Evolutionary conservation across 2,888 invertebrate species (phyloP), one percentile per base, ranked within the genome.

Genomic region (Pandemis heparana): DNA sequence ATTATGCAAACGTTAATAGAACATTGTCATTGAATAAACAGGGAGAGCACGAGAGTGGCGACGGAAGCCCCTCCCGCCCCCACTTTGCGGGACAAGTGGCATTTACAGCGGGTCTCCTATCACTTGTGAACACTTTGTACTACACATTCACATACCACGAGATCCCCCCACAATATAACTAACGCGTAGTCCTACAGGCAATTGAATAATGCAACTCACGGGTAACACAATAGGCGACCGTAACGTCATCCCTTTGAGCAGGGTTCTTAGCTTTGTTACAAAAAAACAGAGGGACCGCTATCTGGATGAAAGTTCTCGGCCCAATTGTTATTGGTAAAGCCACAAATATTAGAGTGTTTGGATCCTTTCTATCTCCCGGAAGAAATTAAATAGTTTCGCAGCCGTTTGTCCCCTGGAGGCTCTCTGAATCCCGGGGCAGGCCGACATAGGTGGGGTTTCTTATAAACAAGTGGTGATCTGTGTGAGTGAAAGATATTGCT

Each of bases 51-150:
- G 71, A 72, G 71, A 65, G 71, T 67, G 63, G 63, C 73, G 68
- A 60, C 64, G 65, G 64, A 64, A 73, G 61, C 59, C 65, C 51
- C 74, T 41, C 74, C 68, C 48, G 32, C 75, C 76, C 78, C 74
- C 70, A 69, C 66, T 78, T 76, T 77, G 69, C 71, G 46, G 60
- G 65, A 77, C 74, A 75, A 64, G 77, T 39, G 73, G 32, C 70
- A 64, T 71, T 79, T 70, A 76, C 70, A 73, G 12, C 72, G 74
- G 32, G 53, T 56, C 69, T 62, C 82, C 79, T 84, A 85, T 87
- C 83, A 83, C 84, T 85, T 85, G 84, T 85, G 83, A 85, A 85
- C 81, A 85, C 82, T 85, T 84, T 87, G 84, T 83, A 79, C 80
- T 79, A 80, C 81, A 84, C 79, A 79, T 78, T 80, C 78, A 56